These are phyloP conservation scores for Sesia bembeciformis DNA, from an alignment of 2,888 invertebrate species.

Conservation along the genomic window DNA sequence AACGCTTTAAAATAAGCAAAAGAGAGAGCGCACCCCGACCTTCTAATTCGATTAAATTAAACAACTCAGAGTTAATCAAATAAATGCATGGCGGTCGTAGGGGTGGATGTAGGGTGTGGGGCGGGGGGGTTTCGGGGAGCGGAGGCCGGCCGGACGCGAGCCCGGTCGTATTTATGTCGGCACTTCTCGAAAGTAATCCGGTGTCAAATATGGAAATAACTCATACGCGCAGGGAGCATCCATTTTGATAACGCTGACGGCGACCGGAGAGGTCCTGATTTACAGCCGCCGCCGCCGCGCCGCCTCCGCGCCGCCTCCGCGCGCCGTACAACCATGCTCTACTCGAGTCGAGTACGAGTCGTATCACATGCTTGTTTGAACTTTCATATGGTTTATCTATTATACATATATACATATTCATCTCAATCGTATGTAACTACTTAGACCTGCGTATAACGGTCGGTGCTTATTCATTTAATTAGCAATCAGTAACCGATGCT, in stretches of 20 bases:
- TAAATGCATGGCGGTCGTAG: constrained; percentile 66
- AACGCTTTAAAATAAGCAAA: constrained; percentile 70
- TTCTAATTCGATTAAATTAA: constrained; percentile 75
- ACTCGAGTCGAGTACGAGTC: neutral
- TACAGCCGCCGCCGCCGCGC: constrained; percentile 31
- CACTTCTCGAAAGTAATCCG: constrained; percentile 74
- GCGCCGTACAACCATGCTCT: neutral
- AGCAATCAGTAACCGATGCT: too few relatives aligned
- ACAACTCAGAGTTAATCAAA: constrained; percentile 75
- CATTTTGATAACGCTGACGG: constrained; percentile 72
- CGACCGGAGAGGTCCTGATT: constrained; percentile 64
- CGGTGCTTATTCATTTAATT: too few relatives aligned
- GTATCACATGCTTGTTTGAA: too few relatives aligned
- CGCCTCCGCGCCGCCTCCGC: neutral
- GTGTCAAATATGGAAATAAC: constrained; percentile 75
- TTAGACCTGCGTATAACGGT: too few relatives aligned
- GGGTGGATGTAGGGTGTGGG: constrained; percentile 14
- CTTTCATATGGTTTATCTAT: too few relatives aligned
- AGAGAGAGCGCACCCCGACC: constrained; percentile 35
- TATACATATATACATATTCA: too few relatives aligned
- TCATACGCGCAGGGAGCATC: constrained; percentile 68
- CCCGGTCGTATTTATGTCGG: constrained; percentile 65
- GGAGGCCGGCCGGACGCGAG: constrained; percentile 27
- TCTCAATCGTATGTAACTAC: too few relatives aligned
- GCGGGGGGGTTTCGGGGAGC: constrained; percentile 12